Conservation (phyloP, 2,888 invertebrate species). For the Mesorhabditis spiculigera region DNA sequence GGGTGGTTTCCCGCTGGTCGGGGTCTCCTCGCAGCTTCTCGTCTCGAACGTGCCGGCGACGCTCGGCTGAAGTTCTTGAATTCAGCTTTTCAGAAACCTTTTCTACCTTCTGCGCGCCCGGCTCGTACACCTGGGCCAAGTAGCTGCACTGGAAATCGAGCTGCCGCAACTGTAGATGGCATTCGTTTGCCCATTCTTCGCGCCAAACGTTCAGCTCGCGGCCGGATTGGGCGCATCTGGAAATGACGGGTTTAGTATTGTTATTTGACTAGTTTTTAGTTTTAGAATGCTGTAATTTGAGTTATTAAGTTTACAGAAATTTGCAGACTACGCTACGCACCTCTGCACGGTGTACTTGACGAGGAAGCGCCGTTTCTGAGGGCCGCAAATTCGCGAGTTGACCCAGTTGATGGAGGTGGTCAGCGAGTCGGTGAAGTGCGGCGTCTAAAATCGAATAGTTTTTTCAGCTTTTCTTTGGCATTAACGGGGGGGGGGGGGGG, state of each 20-base stretch:
- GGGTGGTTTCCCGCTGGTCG: background rate
- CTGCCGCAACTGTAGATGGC: background rate
- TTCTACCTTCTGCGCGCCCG: background rate
- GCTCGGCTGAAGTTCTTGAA: background rate
- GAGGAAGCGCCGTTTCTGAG: slow-evolving; percentile 21
- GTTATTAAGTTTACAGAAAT: too few relatives aligned
- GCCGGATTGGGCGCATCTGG: too few relatives aligned
- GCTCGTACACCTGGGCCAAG: background rate
- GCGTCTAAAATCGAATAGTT: background rate
- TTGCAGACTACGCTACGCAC: background rate
- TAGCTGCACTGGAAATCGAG: background rate
- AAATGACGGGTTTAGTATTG: too few relatives aligned
- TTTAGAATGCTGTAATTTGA: too few relatives aligned
- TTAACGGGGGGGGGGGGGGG: too few relatives aligned
- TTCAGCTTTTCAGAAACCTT: background rate
- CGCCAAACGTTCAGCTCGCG: too few relatives aligned
- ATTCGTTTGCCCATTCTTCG: background rate
- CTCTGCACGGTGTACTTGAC: slow-evolving; percentile 17
- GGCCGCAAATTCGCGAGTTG: slow-evolving; percentile 27
- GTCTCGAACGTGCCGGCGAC: background rate
- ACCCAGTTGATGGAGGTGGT: slow-evolving; percentile 39
- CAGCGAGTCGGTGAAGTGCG: slow-evolving; percentile 2
- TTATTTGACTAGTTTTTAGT: too few relatives aligned
- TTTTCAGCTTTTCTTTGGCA: too few relatives aligned
- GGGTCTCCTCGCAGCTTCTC: background rate